Evolutionary conservation across 1,140 invertebrate genomes (phyloP).

Genomic region (Whitmania pigra): DNA sequence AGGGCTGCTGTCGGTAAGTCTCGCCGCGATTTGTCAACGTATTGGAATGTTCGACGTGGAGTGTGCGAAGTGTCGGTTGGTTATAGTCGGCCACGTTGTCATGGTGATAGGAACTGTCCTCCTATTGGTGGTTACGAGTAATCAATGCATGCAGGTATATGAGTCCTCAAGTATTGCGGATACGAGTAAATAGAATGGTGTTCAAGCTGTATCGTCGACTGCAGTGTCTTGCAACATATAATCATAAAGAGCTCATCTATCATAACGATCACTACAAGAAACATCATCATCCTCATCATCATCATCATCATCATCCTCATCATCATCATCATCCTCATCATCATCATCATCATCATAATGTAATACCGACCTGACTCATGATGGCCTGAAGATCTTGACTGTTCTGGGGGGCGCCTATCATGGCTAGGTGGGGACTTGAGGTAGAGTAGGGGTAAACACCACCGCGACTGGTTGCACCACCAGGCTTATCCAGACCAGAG

Average conservation of each 20-base stretch:
- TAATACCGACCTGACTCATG: neutral
- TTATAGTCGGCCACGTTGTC: neutral
- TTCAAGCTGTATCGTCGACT: neutral
- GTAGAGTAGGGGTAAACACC: slow-evolving; percentile 57
- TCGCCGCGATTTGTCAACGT: neutral
- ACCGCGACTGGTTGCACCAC: slow-evolving; percentile 53
- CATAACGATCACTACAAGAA: neutral
- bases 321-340: no score
- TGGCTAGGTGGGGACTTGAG: slow-evolving; percentile 48
- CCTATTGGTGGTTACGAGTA: no score
- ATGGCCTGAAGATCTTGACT: slow-evolving; percentile 33
- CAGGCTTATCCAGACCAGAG: slow-evolving; percentile 10
- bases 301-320: no score
- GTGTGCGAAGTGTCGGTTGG: neutral
- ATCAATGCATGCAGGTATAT: no score
- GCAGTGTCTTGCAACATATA: neutral
- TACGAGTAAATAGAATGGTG: no score
- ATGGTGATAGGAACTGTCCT: no score
- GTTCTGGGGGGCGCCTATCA: slow-evolving; percentile 12
- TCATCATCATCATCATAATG: no score
- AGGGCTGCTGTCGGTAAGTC: neutral
- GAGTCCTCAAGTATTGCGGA: no score
- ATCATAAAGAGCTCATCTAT: neutral
- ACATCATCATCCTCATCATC: no score
- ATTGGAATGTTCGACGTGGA: slow-evolving; percentile 13